Percentiles rank a stretch among this genome's conserved stretches.
phyloP scores from a whole-genome alignment of 2,888 invertebrate genomes.

The Allolobophora icterica region DNA sequence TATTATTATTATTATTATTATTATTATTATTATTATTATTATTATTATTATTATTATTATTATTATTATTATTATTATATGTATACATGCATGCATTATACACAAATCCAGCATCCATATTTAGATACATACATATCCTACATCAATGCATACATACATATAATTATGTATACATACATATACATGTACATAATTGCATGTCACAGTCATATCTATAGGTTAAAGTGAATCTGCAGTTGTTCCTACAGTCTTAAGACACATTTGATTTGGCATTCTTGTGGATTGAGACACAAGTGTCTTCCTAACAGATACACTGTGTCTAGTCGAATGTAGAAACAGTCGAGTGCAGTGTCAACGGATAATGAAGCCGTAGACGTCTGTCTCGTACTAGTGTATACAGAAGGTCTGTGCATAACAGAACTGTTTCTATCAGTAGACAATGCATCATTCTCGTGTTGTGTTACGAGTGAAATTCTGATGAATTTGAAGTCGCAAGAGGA shows the following conservation, averaged over 20 bases:
- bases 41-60: too few relatives aligned
- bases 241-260: background rate
- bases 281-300: background rate
- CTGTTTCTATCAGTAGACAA: background rate
- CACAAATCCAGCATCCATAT: background rate
- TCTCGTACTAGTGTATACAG: background rate
- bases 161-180: too few relatives aligned
- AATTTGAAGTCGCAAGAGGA: background rate
- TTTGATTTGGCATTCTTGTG: background rate
- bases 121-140: too few relatives aligned
- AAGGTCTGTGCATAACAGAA: background rate
- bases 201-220: too few relatives aligned
- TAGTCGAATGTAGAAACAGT: background rate
- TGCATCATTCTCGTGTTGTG: background rate
- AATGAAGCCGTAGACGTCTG: background rate
- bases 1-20: too few relatives aligned
- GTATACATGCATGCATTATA: background rate
- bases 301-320: too few relatives aligned
- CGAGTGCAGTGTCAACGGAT: background rate
- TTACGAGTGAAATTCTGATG: background rate
- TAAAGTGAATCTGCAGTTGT: background rate
- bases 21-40: too few relatives aligned
- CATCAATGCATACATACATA: background rate
- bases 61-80: too few relatives aligned
- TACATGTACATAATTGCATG: background rate